These are phyloP conservation scores for Mesodorylaimus sp. DNA, from an alignment of 2,888 invertebrate genomes.

Conservation along the genomic window DNA sequence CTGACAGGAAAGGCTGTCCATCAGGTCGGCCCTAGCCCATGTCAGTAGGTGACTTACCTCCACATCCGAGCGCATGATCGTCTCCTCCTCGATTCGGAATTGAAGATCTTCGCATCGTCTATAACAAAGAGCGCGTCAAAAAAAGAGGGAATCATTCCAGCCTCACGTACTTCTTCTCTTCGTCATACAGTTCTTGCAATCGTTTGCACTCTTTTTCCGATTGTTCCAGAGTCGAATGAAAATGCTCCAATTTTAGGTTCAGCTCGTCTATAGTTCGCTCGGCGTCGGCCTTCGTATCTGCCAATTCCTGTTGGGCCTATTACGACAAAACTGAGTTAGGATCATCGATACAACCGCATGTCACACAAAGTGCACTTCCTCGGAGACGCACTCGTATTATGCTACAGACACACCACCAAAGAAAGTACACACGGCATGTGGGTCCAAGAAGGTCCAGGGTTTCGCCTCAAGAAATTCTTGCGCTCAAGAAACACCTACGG, in stretches of 20 bases:
- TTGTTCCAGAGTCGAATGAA: slow-evolving; percentile 28
- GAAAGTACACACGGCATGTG: too few species aligned
- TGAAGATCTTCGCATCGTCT: slow-evolving; percentile 60
- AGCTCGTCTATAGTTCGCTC: slow-evolving; percentile 37
- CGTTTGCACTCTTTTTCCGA: slow-evolving; percentile 29
- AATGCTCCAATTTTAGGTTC: slow-evolving; percentile 40
- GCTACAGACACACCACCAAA: too few species aligned
- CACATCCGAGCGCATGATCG: slow-evolving; percentile 65
- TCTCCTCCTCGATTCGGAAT: slow-evolving; percentile 74
- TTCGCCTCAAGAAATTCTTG: too few species aligned
- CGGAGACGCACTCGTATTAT: too few species aligned
- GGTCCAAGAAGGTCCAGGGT: too few species aligned
- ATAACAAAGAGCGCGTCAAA: too few species aligned
- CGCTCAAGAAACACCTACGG: too few species aligned
- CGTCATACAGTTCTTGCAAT: slow-evolving; percentile 29
- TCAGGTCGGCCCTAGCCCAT: too few species aligned
- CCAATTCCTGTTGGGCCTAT: slow-evolving; percentile 30
- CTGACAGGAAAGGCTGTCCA: too few species aligned
- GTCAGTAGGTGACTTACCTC: slow-evolving; percentile 51
- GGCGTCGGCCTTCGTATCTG: slow-evolving; percentile 23
- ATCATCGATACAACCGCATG: not conserved
- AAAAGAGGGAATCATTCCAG: too few species aligned
- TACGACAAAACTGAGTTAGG: too few species aligned
- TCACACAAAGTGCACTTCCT: too few species aligned
- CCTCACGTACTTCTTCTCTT: slow-evolving; percentile 31